A percentile compares a stretch with the other conserved stretches of the same genome.
These are phyloP conservation scores for Drosophila bocqueti DNA, from an alignment of 1,140 invertebrate species.

Conservation along the genomic window DNA sequence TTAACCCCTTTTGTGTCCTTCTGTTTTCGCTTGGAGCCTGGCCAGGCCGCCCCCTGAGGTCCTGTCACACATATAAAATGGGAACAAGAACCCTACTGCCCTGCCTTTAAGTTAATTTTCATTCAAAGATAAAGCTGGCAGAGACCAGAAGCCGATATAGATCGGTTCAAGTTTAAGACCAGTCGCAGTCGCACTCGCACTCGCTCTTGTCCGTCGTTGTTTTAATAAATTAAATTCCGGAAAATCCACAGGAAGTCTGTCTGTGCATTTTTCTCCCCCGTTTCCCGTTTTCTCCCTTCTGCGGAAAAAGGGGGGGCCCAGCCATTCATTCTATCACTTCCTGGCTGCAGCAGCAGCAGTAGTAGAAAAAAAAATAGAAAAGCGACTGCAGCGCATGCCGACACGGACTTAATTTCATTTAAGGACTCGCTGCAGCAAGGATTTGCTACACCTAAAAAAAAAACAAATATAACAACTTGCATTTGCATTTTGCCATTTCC, in stretches of 20 bases:
- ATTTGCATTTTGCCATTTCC: too few species aligned
- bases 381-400: slow-evolving; percentile 64
- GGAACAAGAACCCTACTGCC: not conserved
- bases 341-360: slow-evolving; percentile 42
- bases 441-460: slow-evolving; percentile 23
- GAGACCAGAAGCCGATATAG: not conserved
- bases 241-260: slow-evolving; percentile 83
- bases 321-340: slow-evolving; percentile 81
- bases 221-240: slow-evolving; percentile 84
- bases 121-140: not conserved
- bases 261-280: slow-evolving; percentile 56
- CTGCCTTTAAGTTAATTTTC: not conserved
- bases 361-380: not conserved
- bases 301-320: not conserved
- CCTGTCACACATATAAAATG: not conserved
- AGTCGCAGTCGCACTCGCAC: slow-evolving; percentile 6
- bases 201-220: slow-evolving; percentile 64
- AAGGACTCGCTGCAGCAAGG: slow-evolving; percentile 44
- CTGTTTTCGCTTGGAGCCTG: slow-evolving; percentile 1
- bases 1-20: slow-evolving; percentile 19
- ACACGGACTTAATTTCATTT: slow-evolving; percentile 81
- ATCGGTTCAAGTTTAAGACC: slow-evolving; percentile 9
- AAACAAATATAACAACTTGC: not conserved
- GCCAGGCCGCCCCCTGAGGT: slow-evolving; percentile 1
- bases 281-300: not conserved